A percentile compares a stretch with the other conserved stretches of the same genome.
These are phyloP conservation scores for Cylloceria caligata DNA, from an alignment of 2,888 invertebrate species.

Conservation along the genomic window DNA sequence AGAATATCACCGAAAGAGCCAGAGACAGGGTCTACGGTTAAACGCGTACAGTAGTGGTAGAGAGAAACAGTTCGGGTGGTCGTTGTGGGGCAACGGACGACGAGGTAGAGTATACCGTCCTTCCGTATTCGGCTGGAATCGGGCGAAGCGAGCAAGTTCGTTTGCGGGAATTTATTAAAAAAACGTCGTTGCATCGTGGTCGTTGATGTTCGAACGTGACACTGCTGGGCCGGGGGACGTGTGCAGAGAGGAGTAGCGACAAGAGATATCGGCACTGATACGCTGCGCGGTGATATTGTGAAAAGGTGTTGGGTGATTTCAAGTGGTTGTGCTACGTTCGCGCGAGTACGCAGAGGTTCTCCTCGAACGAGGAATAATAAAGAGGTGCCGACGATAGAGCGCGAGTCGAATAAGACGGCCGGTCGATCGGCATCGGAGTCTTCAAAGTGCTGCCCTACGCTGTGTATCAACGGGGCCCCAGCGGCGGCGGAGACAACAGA, in stretches of 20 bases:
- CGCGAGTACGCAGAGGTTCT: not conserved
- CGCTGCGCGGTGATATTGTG: slow-evolving; percentile 16
- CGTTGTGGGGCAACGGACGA: slow-evolving; percentile 41
- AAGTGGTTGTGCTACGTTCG: slow-evolving; percentile 27
- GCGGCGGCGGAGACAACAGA: slow-evolving; percentile 43
- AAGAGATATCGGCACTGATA: not conserved
- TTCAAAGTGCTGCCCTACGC: slow-evolving; percentile 45
- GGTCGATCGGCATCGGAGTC: slow-evolving; percentile 68
- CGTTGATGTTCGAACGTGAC: not conserved
- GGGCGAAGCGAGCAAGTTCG: slow-evolving; percentile 28
- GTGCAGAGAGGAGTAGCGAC: not conserved
- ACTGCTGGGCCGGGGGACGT: not conserved
- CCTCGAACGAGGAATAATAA: not conserved
- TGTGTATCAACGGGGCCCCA: slow-evolving; percentile 41
- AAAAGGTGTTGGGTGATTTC: slow-evolving; percentile 24
- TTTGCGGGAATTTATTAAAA: not conserved
- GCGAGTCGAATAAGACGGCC: slow-evolving; percentile 38
- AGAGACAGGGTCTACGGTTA: not conserved
- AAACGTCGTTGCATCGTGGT: not conserved
- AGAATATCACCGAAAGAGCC: slow-evolving; percentile 30
- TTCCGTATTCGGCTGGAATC: not conserved
- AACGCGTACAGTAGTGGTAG: slow-evolving; percentile 11
- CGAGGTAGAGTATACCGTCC: slow-evolving; percentile 35
- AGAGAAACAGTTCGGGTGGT: slow-evolving; percentile 6
- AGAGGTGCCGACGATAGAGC: slow-evolving; percentile 22